Evolutionary conservation across 2,797 vertebrate species (phyloP), one percentile per base, ranked within the genome.

Genomic region (Thalassophryne amazonica): DNA sequence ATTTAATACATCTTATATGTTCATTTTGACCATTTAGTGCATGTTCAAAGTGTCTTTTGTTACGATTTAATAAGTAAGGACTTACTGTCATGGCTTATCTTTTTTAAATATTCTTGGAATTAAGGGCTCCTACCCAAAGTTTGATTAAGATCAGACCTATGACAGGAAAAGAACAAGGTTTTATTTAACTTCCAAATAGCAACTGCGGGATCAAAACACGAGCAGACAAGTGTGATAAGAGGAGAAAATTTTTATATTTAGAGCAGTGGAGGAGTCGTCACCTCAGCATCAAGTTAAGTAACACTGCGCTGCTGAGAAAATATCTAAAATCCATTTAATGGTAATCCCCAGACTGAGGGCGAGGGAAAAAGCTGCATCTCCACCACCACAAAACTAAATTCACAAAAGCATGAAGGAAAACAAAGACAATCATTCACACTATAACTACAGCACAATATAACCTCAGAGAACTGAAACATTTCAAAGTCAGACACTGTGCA

Each of bases 141-240:
- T 51, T 19, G 38, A 54, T 58, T 67, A 60, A 77, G 49, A 21
- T 30, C 31, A 28, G 34, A 57, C 18, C 34, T 28, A 1, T n/a
- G 49, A 61, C 39, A 31, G 49, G 19, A 36, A 23, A 45, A 61
- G 16, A 48, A 66, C 17, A 20, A 40, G 12, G 33, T 1, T 28
- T 46, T 60, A 55, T 63, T 57, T 24, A 5, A 42, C 58, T 58
- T 58, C 24, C 51, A 47, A 63, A 60, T 1, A 10, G 30, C 27
- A 47, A 41, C 46, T 1, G 29, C 35, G n/a, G 47, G 49, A 60
- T 59, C 47, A 60, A 14, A 33, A 57, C 18, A 60, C 8, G 22
- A 38, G 6, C 31, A 6, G 20, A 33, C 3, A 29, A 28, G 46
- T 17, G 49, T 16, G 24, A 52, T 13, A 34, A 16, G 35, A 56